Percentiles rank a stretch among this genome's conserved stretches.
Conservation (phyloP, 2,888 invertebrate species). For the Nemoura dubitans region DNA sequence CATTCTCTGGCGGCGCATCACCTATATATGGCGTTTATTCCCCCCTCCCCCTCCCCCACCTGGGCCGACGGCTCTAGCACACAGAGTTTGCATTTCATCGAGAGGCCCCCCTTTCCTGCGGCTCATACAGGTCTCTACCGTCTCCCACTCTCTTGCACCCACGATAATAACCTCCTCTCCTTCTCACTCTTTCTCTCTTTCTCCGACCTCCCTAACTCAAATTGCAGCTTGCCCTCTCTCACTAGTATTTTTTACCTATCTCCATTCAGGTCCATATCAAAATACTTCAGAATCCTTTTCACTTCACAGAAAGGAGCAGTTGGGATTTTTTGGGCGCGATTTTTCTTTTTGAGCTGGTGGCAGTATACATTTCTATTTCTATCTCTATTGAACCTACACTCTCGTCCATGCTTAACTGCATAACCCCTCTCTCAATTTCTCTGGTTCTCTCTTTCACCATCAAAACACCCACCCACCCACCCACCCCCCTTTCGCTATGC, state of each 20-base stretch:
- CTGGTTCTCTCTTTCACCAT: background rate
- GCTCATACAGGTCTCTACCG: background rate
- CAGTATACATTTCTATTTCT: slow-evolving; percentile 17
- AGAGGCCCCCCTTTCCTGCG: background rate
- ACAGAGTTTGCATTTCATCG: slow-evolving; percentile 22
- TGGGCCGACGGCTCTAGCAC: background rate
- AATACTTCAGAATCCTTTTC: slow-evolving; percentile 41
- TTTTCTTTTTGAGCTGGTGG: slow-evolving; percentile 32
- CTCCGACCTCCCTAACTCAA: slow-evolving; percentile 32
- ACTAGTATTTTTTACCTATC: slow-evolving; percentile 20
- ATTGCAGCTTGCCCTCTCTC: slow-evolving; percentile 24
- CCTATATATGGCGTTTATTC: background rate
- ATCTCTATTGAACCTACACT: slow-evolving; percentile 10
- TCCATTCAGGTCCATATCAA: slow-evolving; percentile 41
- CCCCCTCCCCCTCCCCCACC: slow-evolving; percentile 16
- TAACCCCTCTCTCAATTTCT: slow-evolving; percentile 26
- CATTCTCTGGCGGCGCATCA: background rate
- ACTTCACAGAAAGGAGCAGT: slow-evolving; percentile 38
- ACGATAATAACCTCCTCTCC: background rate
- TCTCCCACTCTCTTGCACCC: background rate
- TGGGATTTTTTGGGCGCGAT: slow-evolving; percentile 34
- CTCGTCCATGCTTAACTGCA: slow-evolving; percentile 1
- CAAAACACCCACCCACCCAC: background rate
- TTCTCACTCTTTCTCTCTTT: background rate
- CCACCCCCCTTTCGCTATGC: slow-evolving; percentile 17